Evolutionary conservation across 1,140 invertebrate genomes (phyloP), one percentile per base, ranked within the genome.

Genomic region (Trichonephila clavipes): DNA sequence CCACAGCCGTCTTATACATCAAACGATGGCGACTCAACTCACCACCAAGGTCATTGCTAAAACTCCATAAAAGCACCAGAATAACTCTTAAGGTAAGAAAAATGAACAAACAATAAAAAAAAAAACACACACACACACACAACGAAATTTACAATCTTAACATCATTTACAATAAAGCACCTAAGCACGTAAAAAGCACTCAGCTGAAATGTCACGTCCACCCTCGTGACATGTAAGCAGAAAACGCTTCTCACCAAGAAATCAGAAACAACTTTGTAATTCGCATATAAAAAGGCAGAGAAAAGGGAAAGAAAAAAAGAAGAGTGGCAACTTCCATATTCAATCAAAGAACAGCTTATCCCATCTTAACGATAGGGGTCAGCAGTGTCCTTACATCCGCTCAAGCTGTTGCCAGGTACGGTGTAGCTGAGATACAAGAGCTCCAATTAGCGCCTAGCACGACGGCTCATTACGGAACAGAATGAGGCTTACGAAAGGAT

Each of bases 391-490:
- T 59, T 34, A 77, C 88, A 69, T 82, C 72, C 77, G 18, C 83
- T n/a, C 82, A 61, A 92, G 91, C 91, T 86, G 91, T 87, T 92
- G 91, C 91, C 82, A 92, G 91, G 85, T 87, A 59, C 83, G n/a
- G 64, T 64, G 34, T 51, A 64, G 81, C 77, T 85, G 34, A 91
- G 72, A 82, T 91, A 91, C 44, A 51, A 89, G 69, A 77, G 61
- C 8, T 66, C 92, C 92, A 93, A 93, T 93, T 93, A 93, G 92
- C 86, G 51, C 85, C 69, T 81, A 34, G 85, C 86, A 62, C 85
- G 92, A 88, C 44, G 86, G 66, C 92, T 93, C 92, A 93, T 93
- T 93, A 92, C 51, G 21, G 44, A 72, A n/a, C 83, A 93, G 59
- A 88, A 87, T 72, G 92, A 93, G 92, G 66, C 69, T 88, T 72